Conservation (phyloP, 2,113 vertebrate species). For the Tringa solitaria region DNA sequence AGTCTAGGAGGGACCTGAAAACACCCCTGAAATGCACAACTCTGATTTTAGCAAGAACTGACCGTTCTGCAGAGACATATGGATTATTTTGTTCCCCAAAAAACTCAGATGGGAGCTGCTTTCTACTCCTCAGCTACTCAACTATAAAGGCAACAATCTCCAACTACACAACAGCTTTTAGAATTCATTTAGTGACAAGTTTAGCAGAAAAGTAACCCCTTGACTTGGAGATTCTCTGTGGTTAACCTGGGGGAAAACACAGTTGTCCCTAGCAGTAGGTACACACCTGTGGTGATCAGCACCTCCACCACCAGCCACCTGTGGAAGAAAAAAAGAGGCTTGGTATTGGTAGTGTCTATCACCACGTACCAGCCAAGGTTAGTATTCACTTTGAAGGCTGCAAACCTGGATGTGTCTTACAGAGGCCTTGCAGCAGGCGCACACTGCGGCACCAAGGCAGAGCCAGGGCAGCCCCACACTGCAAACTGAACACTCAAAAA, state of each 20-base stretch:
- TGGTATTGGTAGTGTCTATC: constrained; percentile 83
- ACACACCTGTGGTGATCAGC: constrained; percentile 86
- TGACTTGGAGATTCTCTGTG: constrained; percentile 2
- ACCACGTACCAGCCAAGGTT: constrained; percentile 84
- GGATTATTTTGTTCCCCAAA: neutral
- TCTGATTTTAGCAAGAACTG: neutral
- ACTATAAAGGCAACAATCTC: neutral
- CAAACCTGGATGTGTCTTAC: neutral
- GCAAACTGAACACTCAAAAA: neutral
- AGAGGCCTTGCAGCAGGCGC: neutral
- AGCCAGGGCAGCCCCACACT: neutral
- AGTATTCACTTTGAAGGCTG: constrained; percentile 68
- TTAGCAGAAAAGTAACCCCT: neutral
- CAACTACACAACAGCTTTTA: neutral
- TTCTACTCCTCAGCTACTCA: neutral
- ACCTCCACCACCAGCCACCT: constrained; percentile 86
- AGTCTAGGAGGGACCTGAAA: neutral
- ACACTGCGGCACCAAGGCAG: rapidly evolving
- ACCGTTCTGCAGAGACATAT: neutral
- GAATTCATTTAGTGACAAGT: neutral
- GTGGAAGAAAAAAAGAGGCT: constrained; percentile 88
- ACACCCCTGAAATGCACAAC: neutral
- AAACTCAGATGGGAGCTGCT: neutral
- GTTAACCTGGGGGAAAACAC: constrained; percentile 41
- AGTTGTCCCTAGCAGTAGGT: constrained; percentile 73